Evolutionary conservation across 2,888 invertebrate genomes (phyloP).

Genomic region (Noctua pronuba): DNA sequence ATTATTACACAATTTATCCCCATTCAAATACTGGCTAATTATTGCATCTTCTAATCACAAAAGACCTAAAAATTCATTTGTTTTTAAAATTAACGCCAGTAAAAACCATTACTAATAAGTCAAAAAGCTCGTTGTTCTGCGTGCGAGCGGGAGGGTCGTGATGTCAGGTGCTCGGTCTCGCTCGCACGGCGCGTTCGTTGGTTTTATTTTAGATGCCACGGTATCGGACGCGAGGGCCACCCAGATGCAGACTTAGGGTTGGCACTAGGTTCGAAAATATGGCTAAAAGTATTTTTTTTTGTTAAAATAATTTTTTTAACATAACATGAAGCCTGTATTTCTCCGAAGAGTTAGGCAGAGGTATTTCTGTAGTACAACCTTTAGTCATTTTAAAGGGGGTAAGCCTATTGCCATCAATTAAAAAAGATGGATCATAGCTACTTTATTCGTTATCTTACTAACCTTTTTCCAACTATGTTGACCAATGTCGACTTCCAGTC

Average conservation of each 20-base stretch:
- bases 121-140: constrained; percentile 42
- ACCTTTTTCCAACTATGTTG: too few relatives aligned
- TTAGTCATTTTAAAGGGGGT: too few relatives aligned
- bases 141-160: constrained; percentile 53
- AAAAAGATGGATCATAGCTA: too few relatives aligned
- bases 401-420: too few relatives aligned
- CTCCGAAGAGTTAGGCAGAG: too few relatives aligned
- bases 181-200: constrained; percentile 73
- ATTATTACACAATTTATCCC: background rate
- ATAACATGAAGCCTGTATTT: too few relatives aligned
- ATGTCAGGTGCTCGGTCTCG: constrained; percentile 70
- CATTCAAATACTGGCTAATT: background rate
- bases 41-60: background rate
- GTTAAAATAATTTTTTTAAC: too few relatives aligned
- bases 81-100: constrained; percentile 9
- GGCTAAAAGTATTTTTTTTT: background rate
- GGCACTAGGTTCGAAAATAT: constrained; percentile 43
- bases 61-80: background rate
- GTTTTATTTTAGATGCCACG: constrained; percentile 83
- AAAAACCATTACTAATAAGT: constrained; percentile 35
- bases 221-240: constrained; percentile 85
- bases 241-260: constrained; percentile 83
- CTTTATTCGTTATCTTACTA: too few relatives aligned
- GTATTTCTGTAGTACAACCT: too few relatives aligned
- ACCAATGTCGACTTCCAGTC: too few relatives aligned